These are phyloP conservation scores for Parotia lawesii DNA, from an alignment of 2,113 vertebrate species.

Conservation along the genomic window DNA sequence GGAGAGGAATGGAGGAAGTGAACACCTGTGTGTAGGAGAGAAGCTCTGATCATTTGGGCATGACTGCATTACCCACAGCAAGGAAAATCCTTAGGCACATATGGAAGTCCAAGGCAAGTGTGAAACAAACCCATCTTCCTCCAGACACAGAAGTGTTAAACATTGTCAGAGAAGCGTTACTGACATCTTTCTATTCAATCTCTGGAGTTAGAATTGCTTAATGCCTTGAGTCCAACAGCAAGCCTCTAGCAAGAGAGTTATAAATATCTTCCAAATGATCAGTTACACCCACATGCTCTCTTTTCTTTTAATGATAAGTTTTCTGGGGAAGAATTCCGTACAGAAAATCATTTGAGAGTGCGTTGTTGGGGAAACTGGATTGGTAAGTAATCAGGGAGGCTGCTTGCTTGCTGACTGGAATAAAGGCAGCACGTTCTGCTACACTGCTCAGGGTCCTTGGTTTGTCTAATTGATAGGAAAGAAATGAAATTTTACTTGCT, in stretches of 20 bases:
- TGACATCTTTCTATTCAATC: not conserved
- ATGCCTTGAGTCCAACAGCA: not conserved
- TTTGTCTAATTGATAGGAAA: not conserved
- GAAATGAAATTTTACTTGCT: not conserved
- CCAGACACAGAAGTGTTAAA: not conserved
- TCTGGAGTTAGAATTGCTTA: not conserved
- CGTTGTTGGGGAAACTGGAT: not conserved
- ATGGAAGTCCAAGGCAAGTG: not conserved
- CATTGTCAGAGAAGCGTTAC: not conserved
- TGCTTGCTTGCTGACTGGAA: not conserved
- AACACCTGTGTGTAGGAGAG: not conserved
- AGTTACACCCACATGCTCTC: not conserved
- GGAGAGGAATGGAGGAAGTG: not conserved
- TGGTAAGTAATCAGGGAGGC: not conserved
- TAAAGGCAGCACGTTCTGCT: fast-evolving
- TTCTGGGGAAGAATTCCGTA: not conserved
- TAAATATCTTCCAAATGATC: conserved; percentile 6
- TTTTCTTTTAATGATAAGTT: not conserved
- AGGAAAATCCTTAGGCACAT: not conserved
- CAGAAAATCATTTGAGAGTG: not conserved
- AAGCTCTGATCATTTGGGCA: not conserved
- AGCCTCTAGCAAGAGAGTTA: not conserved
- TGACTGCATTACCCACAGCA: not conserved
- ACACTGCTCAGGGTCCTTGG: not conserved
- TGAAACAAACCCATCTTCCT: not conserved